phyloP scores from a whole-genome alignment of 2,113 vertebrate genomes.

The Ptychochromis oligacanthus region DNA sequence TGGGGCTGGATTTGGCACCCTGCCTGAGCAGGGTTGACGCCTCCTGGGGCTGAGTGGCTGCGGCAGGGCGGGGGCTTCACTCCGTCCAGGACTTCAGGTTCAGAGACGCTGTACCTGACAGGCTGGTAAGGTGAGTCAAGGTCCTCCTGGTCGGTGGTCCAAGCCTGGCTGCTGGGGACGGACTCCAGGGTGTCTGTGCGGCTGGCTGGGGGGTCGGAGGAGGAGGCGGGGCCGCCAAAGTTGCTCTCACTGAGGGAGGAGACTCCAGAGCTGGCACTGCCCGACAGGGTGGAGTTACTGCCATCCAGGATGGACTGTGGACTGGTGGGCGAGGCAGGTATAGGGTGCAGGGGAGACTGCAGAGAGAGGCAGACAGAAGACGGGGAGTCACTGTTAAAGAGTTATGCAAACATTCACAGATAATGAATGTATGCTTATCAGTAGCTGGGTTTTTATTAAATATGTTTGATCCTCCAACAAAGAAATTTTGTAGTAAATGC shows the following conservation, averaged over 20 bases:
- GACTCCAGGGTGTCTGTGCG: conserved; percentile 92
- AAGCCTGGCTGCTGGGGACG: conserved; percentile 87
- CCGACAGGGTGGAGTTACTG: conserved; percentile 95
- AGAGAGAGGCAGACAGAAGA: background rate
- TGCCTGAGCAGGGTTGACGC: conserved; percentile 74
- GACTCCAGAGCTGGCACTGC: conserved; percentile 95
- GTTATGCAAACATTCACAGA: background rate
- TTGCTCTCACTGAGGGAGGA: conserved; percentile 96
- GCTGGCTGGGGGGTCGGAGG: conserved; percentile 85
- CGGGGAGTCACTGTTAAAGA: background rate
- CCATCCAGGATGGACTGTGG: conserved; percentile 93
- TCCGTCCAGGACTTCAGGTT: conserved; percentile 90
- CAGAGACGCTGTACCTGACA: conserved; percentile 92
- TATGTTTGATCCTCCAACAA: fast-evolving
- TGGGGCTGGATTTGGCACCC: conserved; percentile 29
- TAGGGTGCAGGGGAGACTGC: conserved; percentile 93
- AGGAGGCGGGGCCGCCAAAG: conserved; percentile 85
- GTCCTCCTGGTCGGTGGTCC: conserved; percentile 88
- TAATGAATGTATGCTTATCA: fast-evolving
- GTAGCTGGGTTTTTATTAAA: fast-evolving
- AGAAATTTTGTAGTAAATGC: background rate
- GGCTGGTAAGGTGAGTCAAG: conserved; percentile 90
- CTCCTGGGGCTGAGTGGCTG: conserved; percentile 91
- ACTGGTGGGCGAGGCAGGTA: conserved; percentile 96
- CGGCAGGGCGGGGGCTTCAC: conserved; percentile 88